Evolutionary conservation across 37 sponge, comb jelly and placozoan genomes (phyloP), one percentile per base, ranked within the genome.

Genomic region (Sycon ciliatum): DNA sequence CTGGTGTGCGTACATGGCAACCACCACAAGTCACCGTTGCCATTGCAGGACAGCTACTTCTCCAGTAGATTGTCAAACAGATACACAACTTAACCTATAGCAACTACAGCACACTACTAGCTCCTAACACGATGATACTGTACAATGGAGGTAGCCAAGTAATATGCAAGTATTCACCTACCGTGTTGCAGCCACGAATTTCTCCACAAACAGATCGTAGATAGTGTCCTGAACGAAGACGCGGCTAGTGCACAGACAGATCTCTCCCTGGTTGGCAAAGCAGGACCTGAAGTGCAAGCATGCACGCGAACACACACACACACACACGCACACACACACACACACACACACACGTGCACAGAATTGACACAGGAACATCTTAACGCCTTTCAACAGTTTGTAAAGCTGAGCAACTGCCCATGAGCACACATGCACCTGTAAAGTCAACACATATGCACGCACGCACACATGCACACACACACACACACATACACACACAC

Each of bases 231-330:
- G 88, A 24, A 91, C 88, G 42, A 71, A 91, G 9, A 91, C 84
- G 18, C 92, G 57, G 65, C 87, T 86, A 36, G 88, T 87, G 58
- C 88, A 85, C 38, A 91, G 85, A 42, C 92, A 91, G 11, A 91
- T 80, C 67, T 91, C 92, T 30, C 92, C 92, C 62, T 91, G 92
- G 73, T 91, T 91, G 52, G 81, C 70, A 55, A 87, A 91, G 37
- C 82, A 73, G 20, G 92, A 91, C 2, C 77, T 7, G 29, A 7
- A 60, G 63, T 9, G 16, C 13, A 46, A 46, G 18, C 18, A 46
- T n/a, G n/a, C n/a, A n/a, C n/a, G n/a, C n/a, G n/a, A n/a, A n/a
- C n/a, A n/a, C n/a, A n/a, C n/a, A n/a, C n/a, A n/a, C n/a, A n/a
- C n/a, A n/a, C n/a, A n/a, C n/a, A n/a, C n/a, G n/a, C n/a, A n/a